These are phyloP conservation scores for Heliconius charithonia DNA, from an alignment of 2,888 invertebrate genomes.

Conservation along the genomic window DNA sequence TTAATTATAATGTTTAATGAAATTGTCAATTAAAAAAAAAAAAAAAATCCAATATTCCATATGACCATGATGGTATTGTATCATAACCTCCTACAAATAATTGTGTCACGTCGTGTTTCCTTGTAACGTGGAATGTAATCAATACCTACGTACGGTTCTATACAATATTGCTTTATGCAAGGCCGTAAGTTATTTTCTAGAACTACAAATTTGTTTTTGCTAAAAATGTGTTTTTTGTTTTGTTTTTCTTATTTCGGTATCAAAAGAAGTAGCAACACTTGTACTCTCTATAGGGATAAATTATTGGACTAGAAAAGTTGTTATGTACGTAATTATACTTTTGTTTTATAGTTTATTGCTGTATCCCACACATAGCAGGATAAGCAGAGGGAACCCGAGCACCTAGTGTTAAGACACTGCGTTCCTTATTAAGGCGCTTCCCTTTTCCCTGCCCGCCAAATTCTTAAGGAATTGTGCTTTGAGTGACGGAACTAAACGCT, in stretches of 20 bases:
- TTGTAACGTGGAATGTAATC: slow-evolving; percentile 26
- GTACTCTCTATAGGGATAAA: not conserved
- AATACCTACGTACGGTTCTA: slow-evolving; percentile 26
- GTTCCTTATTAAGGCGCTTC: too few relatives aligned
- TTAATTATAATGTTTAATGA: too few relatives aligned
- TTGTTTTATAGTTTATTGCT: too few relatives aligned
- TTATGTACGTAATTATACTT: not conserved
- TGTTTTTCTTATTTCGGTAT: not conserved
- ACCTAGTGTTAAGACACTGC: too few relatives aligned
- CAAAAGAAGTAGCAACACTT: not conserved
- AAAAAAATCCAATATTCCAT: not conserved
- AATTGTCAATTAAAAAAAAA: too few relatives aligned
- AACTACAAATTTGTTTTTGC: not conserved
- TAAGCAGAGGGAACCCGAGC: too few relatives aligned
- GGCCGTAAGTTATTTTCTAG: slow-evolving; percentile 27
- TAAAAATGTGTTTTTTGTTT: too few relatives aligned
- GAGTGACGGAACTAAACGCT: too few relatives aligned
- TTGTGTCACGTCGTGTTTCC: slow-evolving; percentile 25
- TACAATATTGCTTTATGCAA: slow-evolving; percentile 29
- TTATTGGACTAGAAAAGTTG: not conserved
- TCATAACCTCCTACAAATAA: not conserved
- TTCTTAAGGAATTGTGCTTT: too few relatives aligned
- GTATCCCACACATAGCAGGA: too few relatives aligned
- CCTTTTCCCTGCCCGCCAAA: too few relatives aligned
- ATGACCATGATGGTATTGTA: not conserved